These are phyloP conservation scores for Tachuris rubrigastra DNA, from an alignment of 2,113 vertebrate genomes.

Conservation along the genomic window DNA sequence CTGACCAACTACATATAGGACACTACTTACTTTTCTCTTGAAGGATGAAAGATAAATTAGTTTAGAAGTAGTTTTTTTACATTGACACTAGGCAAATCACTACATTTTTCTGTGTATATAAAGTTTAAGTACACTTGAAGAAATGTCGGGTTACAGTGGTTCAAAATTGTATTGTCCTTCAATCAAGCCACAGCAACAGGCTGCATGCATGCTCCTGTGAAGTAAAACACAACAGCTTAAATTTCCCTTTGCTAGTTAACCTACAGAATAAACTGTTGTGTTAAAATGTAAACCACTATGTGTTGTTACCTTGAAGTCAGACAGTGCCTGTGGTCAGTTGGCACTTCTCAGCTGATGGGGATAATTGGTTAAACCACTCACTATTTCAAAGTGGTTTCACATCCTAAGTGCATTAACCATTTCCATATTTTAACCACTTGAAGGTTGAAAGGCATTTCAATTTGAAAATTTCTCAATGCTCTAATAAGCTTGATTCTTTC, in stretches of 20 bases:
- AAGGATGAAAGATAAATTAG: slow-evolving; percentile 16
- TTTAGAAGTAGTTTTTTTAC: slow-evolving; percentile 34
- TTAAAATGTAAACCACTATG: neutral
- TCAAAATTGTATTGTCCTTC: slow-evolving; percentile 3
- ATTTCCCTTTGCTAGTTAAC: neutral
- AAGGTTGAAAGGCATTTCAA: slow-evolving; percentile 51
- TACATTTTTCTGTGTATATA: neutral
- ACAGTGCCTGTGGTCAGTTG: neutral
- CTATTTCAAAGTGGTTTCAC: neutral
- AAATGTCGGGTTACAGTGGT: slow-evolving; percentile 15
- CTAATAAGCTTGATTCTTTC: slow-evolving; percentile 42
- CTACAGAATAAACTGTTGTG: neutral
- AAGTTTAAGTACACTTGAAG: slow-evolving; percentile 20
- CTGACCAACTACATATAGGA: slow-evolving; percentile 8
- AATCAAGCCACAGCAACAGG: neutral
- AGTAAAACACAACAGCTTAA: neutral
- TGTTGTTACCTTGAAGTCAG: neutral
- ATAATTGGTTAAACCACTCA: neutral
- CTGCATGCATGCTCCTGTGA: neutral
- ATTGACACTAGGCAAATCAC: slow-evolving; percentile 1
- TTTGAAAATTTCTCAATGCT: slow-evolving; percentile 31
- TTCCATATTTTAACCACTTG: slow-evolving; percentile 60
- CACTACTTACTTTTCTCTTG: neutral
- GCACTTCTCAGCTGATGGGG: neutral
- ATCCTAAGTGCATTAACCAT: slow-evolving; percentile 38